These are phyloP conservation scores for Australoheros facetus DNA, from an alignment of 2,797 vertebrate genomes.

Conservation along the genomic window DNA sequence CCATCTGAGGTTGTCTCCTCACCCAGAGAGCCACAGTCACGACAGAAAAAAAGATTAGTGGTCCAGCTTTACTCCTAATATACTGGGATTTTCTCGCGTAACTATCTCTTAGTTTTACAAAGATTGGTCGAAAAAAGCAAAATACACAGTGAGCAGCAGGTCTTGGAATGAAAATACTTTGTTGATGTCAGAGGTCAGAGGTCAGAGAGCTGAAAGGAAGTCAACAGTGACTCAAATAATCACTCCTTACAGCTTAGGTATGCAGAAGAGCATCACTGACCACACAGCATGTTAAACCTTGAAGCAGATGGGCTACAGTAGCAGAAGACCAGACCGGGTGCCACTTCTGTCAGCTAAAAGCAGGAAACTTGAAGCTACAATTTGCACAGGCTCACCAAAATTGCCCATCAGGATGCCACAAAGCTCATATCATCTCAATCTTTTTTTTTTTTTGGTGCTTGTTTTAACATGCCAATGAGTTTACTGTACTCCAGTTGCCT, in stretches of 20 bases:
- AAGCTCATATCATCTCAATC: neutral
- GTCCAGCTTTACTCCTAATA: constrained; percentile 34
- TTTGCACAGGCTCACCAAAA: neutral
- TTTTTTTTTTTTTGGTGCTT: too few species aligned
- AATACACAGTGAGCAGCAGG: neutral
- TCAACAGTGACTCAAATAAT: neutral
- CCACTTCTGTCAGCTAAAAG: neutral
- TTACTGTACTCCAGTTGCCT: neutral
- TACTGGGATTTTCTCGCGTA: neutral
- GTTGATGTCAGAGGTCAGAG: neutral
- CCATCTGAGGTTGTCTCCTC: constrained; percentile 48
- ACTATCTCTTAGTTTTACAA: neutral
- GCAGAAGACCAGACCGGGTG: neutral
- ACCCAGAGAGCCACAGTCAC: constrained; percentile 32
- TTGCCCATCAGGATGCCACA: neutral
- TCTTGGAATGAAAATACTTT: neutral
- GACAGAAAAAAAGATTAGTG: constrained; percentile 34
- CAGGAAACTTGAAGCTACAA: neutral
- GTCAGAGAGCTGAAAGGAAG: neutral
- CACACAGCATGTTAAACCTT: too few species aligned
- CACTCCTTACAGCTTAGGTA: neutral
- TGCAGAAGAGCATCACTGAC: neutral
- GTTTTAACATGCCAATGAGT: neutral
- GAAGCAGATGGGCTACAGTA: neutral
- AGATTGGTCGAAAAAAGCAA: accelerated